Evolutionary conservation across 2,113 vertebrate genomes (phyloP), one percentile per base, ranked within the genome.

Genomic region (Podiceps cristatus): DNA sequence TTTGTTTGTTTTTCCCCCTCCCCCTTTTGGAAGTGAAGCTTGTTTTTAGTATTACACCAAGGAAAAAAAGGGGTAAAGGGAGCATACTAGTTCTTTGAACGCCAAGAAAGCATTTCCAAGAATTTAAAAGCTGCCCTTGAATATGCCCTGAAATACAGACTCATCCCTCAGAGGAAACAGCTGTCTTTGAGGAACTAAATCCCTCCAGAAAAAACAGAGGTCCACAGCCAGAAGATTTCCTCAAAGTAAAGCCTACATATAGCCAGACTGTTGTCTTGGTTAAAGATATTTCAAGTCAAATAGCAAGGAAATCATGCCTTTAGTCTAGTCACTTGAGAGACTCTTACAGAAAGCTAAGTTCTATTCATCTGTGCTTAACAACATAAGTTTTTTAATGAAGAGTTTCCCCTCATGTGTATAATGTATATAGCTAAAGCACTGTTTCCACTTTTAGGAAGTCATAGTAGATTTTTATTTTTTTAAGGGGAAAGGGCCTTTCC

Each of bases 61-160:
- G 69, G 45, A 44, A 73, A 83, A 83, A 58, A 73, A 53, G 13
- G 29, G 19, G 22, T 53, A 82, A 84, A 71, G 56, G 49, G 50
- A 86, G 18, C 13, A 13, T 9, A 68, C 49, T 77, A 93, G 69
- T 18, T 82, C 91, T 95, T 52, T 96, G 90, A 95, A 96, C 90
- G 58, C 62, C 81, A 94, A 60, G 45, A 87, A 68, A 60, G 73
- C 44, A 75, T 42, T 96, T 92, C 86, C 81, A 95, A 85, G 87
- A 96, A 87, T 1, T 88, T 49, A 87, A 95, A 91, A 88, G 53
- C 77, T 85, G 91, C 27, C 44, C 77, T 63, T 75, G 64, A 40
- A 87, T 52, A 40, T 4, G 64, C 84, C 56, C 37, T 37, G 8
- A 37, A 79, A 77, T 77, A 44, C 10, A 66, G 56, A 55, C 44